Evolutionary conservation across 2,113 vertebrate species (phyloP).

Genomic region (Isichthys henryi): DNA sequence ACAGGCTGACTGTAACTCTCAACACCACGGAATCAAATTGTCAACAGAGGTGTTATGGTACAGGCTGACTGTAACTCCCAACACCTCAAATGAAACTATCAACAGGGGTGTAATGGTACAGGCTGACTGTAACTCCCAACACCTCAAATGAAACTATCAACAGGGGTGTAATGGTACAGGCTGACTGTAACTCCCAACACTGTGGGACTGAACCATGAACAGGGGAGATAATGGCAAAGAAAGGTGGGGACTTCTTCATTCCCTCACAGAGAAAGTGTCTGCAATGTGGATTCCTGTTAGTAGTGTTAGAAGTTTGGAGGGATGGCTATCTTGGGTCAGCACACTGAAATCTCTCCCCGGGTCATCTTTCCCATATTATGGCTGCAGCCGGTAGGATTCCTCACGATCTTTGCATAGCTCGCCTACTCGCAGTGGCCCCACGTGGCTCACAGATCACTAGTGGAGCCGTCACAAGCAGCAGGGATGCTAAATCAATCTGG

Average conservation of each 20-base stretch:
- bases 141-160: too few relatives aligned
- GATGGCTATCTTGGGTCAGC: not conserved
- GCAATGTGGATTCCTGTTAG: not conserved
- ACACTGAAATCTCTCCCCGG: not conserved
- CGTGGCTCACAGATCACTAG: not conserved
- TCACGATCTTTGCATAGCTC: not conserved
- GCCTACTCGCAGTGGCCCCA: not conserved
- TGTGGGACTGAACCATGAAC: not conserved
- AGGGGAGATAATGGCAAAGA: not conserved
- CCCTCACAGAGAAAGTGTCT: not conserved
- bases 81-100: not conserved
- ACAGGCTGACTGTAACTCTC: not conserved
- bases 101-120: not conserved
- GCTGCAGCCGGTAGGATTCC: not conserved
- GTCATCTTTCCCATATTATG: not conserved
- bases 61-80: not conserved
- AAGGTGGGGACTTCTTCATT: not conserved
- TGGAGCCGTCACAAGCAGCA: not conserved
- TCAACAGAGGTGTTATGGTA: not conserved
- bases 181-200: not conserved
- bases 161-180: not conserved
- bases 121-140: too few relatives aligned
- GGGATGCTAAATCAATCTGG: slow-evolving; percentile 16
- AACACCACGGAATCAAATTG: not conserved
- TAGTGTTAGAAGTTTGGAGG: not conserved